phyloP scores from a whole-genome alignment of 2,797 vertebrate species.

The Iguana delicatissima region DNA sequence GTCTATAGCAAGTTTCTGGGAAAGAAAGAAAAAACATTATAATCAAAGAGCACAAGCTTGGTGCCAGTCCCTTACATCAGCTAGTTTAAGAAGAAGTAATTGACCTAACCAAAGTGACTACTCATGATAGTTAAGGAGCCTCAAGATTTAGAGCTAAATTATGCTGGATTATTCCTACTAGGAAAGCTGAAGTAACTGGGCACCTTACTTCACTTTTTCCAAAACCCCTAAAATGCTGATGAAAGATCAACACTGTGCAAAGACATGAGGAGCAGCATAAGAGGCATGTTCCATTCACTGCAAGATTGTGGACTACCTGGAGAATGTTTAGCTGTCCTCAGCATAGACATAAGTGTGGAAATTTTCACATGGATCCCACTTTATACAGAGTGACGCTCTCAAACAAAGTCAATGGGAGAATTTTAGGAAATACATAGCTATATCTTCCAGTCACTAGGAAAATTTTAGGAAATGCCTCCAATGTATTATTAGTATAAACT shows the following conservation, averaged over 20 bases:
- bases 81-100: too few relatives aligned
- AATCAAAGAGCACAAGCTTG: too few relatives aligned
- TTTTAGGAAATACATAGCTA: background rate
- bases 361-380: background rate
- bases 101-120: conserved; percentile 1
- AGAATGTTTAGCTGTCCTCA: background rate
- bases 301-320: background rate
- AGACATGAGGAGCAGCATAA: background rate
- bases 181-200: background rate
- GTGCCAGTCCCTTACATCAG: too few relatives aligned
- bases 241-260: background rate
- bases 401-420: background rate
- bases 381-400: background rate
- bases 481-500: background rate
- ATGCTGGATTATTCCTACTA: background rate
- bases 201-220: background rate
- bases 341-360: background rate
- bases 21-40: too few relatives aligned
- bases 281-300: background rate
- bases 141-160: background rate
- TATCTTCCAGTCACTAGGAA: too few relatives aligned
- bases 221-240: background rate
- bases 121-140: too few relatives aligned
- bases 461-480: background rate
- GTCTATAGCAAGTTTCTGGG: too few relatives aligned